Evolutionary conservation across 2,113 vertebrate species (phyloP), one percentile per base, ranked within the genome.

Genomic region (Podarcis muralis): DNA sequence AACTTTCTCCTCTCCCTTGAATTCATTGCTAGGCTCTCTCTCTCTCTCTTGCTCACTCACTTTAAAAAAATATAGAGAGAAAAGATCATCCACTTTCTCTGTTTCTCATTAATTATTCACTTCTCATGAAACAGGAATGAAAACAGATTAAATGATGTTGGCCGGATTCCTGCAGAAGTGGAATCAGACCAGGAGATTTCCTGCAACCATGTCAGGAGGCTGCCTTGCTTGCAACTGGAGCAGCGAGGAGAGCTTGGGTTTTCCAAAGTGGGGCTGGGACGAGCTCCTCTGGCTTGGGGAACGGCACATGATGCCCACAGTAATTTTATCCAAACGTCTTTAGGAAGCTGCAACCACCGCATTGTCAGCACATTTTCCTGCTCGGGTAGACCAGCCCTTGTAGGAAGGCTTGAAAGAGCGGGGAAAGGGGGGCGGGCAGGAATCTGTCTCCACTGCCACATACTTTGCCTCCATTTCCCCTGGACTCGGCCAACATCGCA

Each of bases 121-220:
- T 88, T 92, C 93, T 96, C 94, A 93, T 95, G 91, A 93, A 95
- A 94, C 30, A 92, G 89, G 93, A 95, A 95, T 95, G 95, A 95
- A 95, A 95, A 94, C 90, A 94, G 89, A 95, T 92, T 92, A 87
- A 86, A 48, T 0, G 75, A 89, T 80, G 89, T 90, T 89, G 94
- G 84, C 91, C 8, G 0, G 79, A 90, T 59, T 40, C 91, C 85
- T 6, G 0, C 9, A 88, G 90, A 90, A 94, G 87, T 62, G 82
- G 89, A 90, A 90, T 66, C 90, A 85, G 74, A 89, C 81, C 6
- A 0, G 84, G 81, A 71, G 85, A 75, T 90, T 92, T 92, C 90
- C 91, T 1, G 0, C 37, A 69, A n/a, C 23, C 2, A 48, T 25
- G 88, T 82, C 25, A 75, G 9, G 1, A 65, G 27, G 18, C 35